Percentiles rank a stretch among this genome's conserved stretches.
These are phyloP conservation scores for Mastomys coucha DNA, from an alignment of 2,113 vertebrate species.

Conservation along the genomic window DNA sequence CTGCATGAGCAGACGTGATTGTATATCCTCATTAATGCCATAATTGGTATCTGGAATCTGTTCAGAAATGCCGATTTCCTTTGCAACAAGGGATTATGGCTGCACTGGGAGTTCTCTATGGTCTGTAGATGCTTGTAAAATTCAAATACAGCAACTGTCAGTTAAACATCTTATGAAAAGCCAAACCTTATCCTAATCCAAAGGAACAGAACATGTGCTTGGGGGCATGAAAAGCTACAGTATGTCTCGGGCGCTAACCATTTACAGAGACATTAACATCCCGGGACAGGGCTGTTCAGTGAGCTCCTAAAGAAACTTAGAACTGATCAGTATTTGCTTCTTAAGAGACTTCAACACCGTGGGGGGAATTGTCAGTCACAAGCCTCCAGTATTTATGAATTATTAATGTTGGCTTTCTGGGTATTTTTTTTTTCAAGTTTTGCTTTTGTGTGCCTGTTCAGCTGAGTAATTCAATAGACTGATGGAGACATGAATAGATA, in stretches of 20 bases:
- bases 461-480: conserved; percentile 88
- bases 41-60: conserved; percentile 86
- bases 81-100: conserved; percentile 84
- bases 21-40: conserved; percentile 83
- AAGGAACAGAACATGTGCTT: conserved; percentile 85
- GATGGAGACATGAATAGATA: conserved; percentile 89
- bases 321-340: conserved; percentile 82
- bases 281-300: conserved; percentile 67
- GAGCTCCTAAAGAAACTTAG: conserved; percentile 84
- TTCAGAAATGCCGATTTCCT: conserved; percentile 84
- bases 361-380: conserved; percentile 81
- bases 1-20: conserved; percentile 73
- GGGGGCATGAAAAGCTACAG: conserved; percentile 84
- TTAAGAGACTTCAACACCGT: conserved; percentile 81
- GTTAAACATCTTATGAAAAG: conserved; percentile 86
- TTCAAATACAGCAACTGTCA: conserved; percentile 88
- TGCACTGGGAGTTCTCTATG: conserved; percentile 85
- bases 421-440: conserved; percentile 79
- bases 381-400: conserved; percentile 87
- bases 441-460: conserved; percentile 86
- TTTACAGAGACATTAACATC: conserved; percentile 86
- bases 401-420: conserved; percentile 86
- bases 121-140: conserved; percentile 86
- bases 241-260: conserved; percentile 83
- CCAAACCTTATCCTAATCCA: conserved; percentile 85